phyloP scores from a whole-genome alignment of 2,888 invertebrate species.

The Clitarchus hookeri region DNA sequence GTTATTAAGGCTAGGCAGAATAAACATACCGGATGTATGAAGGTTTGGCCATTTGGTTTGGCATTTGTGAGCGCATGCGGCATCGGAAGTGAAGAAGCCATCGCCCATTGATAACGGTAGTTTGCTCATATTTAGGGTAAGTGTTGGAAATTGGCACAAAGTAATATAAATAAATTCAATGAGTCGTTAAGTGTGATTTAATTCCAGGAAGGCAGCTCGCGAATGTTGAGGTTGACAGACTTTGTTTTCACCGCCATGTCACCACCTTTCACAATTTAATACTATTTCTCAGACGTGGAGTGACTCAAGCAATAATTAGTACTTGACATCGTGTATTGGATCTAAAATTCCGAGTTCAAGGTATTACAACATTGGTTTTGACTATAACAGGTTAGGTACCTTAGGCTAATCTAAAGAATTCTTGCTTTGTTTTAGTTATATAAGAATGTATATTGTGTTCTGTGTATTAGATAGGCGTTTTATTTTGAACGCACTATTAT shows the following conservation, averaged over 20 bases:
- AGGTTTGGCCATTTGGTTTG: constrained; percentile 17
- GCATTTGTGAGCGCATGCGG: constrained; percentile 41
- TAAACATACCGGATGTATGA: constrained; percentile 27
- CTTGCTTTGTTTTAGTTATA: too few species aligned
- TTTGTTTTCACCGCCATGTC: neutral
- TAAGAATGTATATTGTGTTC: too few species aligned
- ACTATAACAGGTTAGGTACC: too few species aligned
- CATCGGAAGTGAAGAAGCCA: constrained; percentile 45
- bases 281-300: neutral
- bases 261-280: neutral
- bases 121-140: constrained; percentile 42
- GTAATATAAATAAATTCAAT: constrained; percentile 1
- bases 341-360: neutral
- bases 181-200: neutral
- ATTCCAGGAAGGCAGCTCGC: neutral
- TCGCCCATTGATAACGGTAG: constrained; percentile 39
- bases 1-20: too few species aligned
- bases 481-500: too few species aligned
- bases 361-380: neutral
- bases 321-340: constrained; percentile 12
- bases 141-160: constrained; percentile 39
- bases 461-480: too few species aligned
- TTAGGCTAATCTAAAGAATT: too few species aligned
- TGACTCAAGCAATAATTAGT: constrained; percentile 16
- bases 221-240: neutral